Evolutionary conservation across 2,113 vertebrate genomes (phyloP).

Genomic region (Bombycilla garrulus): DNA sequence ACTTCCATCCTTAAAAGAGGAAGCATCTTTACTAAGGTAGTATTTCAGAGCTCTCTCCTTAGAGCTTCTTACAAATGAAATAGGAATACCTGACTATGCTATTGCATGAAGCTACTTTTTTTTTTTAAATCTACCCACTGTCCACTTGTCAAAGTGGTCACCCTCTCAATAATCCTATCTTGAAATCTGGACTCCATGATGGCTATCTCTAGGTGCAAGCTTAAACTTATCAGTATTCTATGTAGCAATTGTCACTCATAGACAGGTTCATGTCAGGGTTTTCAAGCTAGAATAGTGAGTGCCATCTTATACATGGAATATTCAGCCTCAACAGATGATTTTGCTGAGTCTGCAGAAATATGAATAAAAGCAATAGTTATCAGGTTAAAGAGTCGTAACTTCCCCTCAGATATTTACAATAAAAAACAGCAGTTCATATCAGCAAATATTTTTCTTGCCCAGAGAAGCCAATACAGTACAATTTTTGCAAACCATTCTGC

Average conservation of each 20-base stretch:
- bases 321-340: not conserved
- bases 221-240: not conserved
- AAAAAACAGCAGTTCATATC: not conserved
- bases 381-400: not conserved
- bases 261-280: not conserved
- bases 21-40: not conserved
- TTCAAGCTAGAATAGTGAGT: not conserved
- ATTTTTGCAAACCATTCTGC: not conserved
- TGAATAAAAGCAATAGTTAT: not conserved
- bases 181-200: not conserved
- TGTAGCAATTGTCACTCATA: not conserved
- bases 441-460: not conserved
- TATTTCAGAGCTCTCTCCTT: not conserved
- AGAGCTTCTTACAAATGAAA: not conserved
- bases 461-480: not conserved
- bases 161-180: not conserved
- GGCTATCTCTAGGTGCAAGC: not conserved
- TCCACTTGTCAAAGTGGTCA: not conserved
- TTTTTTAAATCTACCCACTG: not conserved
- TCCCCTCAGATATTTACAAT: not conserved
- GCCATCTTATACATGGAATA: not conserved
- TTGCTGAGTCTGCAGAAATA: not conserved
- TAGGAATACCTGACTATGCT: not conserved
- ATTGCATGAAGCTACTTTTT: not conserved
- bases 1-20: not conserved